These are phyloP conservation scores for Anagyrus pseudococci DNA, from an alignment of 2,888 invertebrate genomes.

Conservation along the genomic window DNA sequence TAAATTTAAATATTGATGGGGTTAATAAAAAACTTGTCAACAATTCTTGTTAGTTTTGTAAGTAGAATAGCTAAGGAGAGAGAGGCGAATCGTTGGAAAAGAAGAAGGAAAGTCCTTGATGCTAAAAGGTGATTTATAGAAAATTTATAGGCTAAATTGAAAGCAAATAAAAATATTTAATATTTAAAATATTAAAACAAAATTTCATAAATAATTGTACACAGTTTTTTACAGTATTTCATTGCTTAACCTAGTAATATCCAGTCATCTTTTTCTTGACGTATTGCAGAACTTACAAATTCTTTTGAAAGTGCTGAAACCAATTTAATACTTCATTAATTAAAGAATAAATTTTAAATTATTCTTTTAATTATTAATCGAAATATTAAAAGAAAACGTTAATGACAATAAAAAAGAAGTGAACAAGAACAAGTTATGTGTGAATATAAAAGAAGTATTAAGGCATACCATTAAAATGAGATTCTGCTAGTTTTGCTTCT, in stretches of 20 bases:
- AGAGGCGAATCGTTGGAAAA: no score
- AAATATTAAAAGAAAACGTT: no score
- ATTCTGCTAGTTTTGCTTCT: constrained; percentile 38
- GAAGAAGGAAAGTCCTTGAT: no score
- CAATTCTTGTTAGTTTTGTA: no score
- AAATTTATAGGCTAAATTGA: no score
- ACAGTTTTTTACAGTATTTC: no score
- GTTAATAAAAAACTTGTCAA: no score
- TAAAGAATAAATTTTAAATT: background rate
- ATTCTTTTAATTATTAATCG: background rate
- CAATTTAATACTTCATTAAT: background rate
- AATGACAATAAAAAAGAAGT: no score
- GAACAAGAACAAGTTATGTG: background rate
- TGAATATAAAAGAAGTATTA: background rate
- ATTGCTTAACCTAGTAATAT: constrained; percentile 46
- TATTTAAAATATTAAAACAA: constrained; percentile 19
- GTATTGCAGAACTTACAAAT: constrained; percentile 48
- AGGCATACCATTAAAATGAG: constrained; percentile 45
- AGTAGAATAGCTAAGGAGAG: no score
- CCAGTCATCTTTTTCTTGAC: constrained; percentile 55
- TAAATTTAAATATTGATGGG: no score
- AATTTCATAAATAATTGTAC: background rate
- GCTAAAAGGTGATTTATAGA: no score
- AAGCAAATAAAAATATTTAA: constrained; percentile 9
- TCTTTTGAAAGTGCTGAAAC: constrained; percentile 55